A percentile compares a stretch with the other conserved stretches of the same genome.
Evolutionary conservation across 2,797 vertebrate species (phyloP).

Genomic region (Ctenosaura bakeri): DNA sequence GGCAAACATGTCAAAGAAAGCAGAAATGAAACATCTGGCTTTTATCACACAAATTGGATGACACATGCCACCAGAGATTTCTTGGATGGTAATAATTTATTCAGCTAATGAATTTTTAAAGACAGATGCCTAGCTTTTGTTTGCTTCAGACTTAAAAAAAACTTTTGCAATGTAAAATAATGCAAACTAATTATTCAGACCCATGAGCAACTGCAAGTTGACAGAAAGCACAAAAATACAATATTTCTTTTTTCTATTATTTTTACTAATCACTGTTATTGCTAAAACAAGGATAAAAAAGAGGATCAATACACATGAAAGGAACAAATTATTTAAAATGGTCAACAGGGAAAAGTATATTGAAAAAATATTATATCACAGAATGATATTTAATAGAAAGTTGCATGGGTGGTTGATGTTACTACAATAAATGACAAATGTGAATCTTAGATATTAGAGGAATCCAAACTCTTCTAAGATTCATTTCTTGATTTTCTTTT

Average conservation of each 20-base stretch:
- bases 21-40: slow-evolving; percentile 32
- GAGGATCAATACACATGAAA: neutral
- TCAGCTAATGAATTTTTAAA: slow-evolving; percentile 39
- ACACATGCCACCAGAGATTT: slow-evolving; percentile 12
- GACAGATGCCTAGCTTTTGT: slow-evolving; percentile 32
- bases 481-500: neutral
- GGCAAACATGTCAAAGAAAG: slow-evolving; percentile 10
- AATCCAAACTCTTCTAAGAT: neutral
- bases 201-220: neutral
- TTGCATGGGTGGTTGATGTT: neutral
- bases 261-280: neutral
- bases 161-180: slow-evolving; percentile 10
- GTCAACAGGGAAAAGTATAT: neutral
- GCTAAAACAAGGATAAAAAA: neutral
- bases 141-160: slow-evolving; percentile 49
- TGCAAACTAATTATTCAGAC: neutral
- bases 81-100: slow-evolving; percentile 43
- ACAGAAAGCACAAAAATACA: neutral
- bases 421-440: neutral
- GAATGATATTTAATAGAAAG: neutral
- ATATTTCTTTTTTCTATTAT: neutral
- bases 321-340: neutral
- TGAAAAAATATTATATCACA: neutral
- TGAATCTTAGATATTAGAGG: neutral
- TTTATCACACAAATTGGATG: slow-evolving; percentile 49